These are phyloP conservation scores for Sternotherus odoratus DNA, from an alignment of 2,797 vertebrate species.

Conservation along the genomic window DNA sequence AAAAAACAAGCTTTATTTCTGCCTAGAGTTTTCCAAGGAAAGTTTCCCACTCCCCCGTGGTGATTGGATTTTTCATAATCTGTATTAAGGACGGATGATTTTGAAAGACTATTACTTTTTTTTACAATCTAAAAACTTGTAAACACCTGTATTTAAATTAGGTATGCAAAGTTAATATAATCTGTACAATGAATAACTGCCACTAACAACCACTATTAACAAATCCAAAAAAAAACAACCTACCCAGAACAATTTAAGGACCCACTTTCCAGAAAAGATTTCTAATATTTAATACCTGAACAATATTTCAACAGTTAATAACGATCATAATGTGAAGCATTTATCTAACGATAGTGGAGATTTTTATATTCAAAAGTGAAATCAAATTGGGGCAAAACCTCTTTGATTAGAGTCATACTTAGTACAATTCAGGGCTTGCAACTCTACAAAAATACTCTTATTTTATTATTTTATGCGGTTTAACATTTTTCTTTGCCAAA, in stretches of 20 bases:
- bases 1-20: background rate
- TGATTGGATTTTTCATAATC: background rate
- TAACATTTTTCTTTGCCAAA: background rate
- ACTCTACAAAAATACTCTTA: background rate
- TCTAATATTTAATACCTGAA: background rate
- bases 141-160: background rate
- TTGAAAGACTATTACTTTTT: background rate
- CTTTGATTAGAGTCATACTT: background rate
- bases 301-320: background rate
- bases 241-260: background rate
- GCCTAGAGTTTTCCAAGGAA: background rate
- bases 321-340: background rate
- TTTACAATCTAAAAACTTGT: background rate
- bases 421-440: background rate
- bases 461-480: fast-evolving
- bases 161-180: background rate
- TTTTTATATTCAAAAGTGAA: background rate
- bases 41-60: background rate
- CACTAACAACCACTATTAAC: background rate
- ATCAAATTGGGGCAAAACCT: background rate
- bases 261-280: background rate
- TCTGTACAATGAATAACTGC: background rate
- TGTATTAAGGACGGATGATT: background rate
- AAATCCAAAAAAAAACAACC: background rate
- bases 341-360: background rate